A percentile compares a stretch with the other conserved stretches of the same genome.
phyloP scores from a whole-genome alignment of 2,113 vertebrate species.

The Callipepla californica region DNA sequence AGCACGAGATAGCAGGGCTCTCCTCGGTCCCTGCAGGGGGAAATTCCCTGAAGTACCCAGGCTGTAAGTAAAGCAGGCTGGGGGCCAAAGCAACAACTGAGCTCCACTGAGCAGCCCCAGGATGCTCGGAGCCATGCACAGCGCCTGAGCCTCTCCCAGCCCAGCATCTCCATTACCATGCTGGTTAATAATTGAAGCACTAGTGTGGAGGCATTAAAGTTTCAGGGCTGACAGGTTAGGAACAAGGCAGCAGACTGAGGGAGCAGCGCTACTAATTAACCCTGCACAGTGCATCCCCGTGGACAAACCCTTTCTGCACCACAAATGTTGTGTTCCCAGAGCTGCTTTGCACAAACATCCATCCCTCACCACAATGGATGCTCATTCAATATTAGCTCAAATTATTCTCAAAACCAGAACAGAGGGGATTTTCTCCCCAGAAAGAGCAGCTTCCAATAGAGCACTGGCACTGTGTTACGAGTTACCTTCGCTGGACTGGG shows the following conservation, averaged over 20 bases:
- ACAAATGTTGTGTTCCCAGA: background rate
- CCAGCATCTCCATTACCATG: slow-evolving; percentile 47
- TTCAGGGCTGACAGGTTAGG: slow-evolving; percentile 49
- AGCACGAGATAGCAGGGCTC: background rate
- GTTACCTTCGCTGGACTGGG: slow-evolving; percentile 32
- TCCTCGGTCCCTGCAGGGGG: fast-evolving
- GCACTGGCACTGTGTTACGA: background rate
- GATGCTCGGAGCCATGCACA: background rate
- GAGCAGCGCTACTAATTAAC: background rate
- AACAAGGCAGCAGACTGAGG: background rate
- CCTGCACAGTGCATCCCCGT: fast-evolving
- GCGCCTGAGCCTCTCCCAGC: background rate
- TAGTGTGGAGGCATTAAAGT: slow-evolving; percentile 69
- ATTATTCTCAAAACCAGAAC: background rate
- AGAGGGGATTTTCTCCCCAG: background rate
- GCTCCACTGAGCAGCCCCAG: fast-evolving
- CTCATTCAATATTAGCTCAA: background rate
- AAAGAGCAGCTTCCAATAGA: background rate
- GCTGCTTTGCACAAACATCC: background rate
- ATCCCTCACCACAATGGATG: background rate
- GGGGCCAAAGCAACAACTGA: fast-evolving
- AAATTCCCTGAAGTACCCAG: background rate
- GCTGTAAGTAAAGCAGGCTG: background rate
- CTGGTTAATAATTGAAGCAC: slow-evolving; percentile 44
- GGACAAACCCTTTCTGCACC: background rate